Base-by-base conservation (phyloP, 2,797 vertebrate species). In the Lophotriccus pileatus region DNA sequence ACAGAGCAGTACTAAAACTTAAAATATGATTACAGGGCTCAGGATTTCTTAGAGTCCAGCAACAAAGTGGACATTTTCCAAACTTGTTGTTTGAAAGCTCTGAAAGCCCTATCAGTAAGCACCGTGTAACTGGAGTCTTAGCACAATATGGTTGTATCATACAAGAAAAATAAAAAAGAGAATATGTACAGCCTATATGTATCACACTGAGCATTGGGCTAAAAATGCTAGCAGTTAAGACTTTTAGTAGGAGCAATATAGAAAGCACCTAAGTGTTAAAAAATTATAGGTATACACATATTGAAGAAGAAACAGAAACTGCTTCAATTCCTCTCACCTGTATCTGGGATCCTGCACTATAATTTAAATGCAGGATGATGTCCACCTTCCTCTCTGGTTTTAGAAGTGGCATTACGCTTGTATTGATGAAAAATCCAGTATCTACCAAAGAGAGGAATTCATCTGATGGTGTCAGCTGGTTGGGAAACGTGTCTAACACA, bases 391-490 rank as follows among this genome's bases (percentile, higher is more conserved):
- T 98, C 81, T 98, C 97, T 5, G 97, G 94, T 73, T 97, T 97
- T 69, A 99, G 74, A 72, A 98, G 91, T 10, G 98, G 98, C 5
- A 98, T 97, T 64, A 98, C 85, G n/a, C 98, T 98, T 30, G 98
- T 96, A 94, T 99, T 99, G 89, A 98, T 97, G 55, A 97, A 98
- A 93, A 98, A 98, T 5, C 98, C 98, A 0, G 98, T 97, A 89
- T 99, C 98, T 87, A 98, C 95, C 72, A 99, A 97, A 52, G 93
- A 95, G 46, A 99, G 87, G 74, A 98, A 97, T 13, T 96, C 94
- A 76, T 98, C 97, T 4, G 95, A 95, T 23, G 96, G 98, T 2
- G 98, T 99, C 97, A 99, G 96, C 44, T 97, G 93, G 84, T 99
- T 99, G 15, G 98, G 98, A 95, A 98, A 98, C 3, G 97, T 93